Percentiles rank a stretch among this genome's conserved stretches.
Conservation (phyloP, 2,888 invertebrate species). For the Altica lythri region DNA sequence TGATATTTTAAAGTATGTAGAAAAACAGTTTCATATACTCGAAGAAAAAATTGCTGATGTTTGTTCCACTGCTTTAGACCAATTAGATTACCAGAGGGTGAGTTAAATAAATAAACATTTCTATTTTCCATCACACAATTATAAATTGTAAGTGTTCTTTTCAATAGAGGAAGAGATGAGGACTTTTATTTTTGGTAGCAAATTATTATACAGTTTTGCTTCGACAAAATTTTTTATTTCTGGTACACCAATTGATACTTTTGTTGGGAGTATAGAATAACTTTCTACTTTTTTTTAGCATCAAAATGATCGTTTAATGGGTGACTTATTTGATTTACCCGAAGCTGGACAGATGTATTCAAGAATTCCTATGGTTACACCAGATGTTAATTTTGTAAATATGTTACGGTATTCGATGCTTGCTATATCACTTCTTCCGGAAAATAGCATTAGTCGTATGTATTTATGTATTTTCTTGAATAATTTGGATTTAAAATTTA, state of each 20-base stretch:
- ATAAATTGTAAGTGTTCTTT: too few relatives aligned
- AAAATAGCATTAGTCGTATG: slow-evolving; percentile 75
- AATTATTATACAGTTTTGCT: too few relatives aligned
- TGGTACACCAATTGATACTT: not conserved
- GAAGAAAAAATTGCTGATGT: slow-evolving; percentile 66
- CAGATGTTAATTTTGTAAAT: slow-evolving; percentile 75
- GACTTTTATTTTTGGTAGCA: too few relatives aligned
- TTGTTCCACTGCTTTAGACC: slow-evolving; percentile 61
- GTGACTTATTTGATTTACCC: slow-evolving; percentile 60
- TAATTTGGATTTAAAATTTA: slow-evolving; percentile 6
- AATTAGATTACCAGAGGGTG: slow-evolving; percentile 59
- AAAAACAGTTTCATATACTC: slow-evolving; percentile 63
- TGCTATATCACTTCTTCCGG: slow-evolving; percentile 73
- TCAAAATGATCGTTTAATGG: slow-evolving; percentile 61
- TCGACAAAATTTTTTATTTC: too few relatives aligned
- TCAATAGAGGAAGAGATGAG: too few relatives aligned
- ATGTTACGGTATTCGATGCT: slow-evolving; percentile 78
- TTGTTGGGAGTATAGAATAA: slow-evolving; percentile 1
- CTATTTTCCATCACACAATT: not conserved
- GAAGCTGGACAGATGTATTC: slow-evolving; percentile 56
- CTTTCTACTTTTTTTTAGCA: slow-evolving; percentile 49
- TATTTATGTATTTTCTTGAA: too few relatives aligned
- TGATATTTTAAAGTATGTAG: slow-evolving; percentile 63
- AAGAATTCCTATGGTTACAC: slow-evolving; percentile 64
- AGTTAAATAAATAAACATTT: slow-evolving; percentile 18